These are phyloP conservation scores for Cottoperca gobio DNA, from an alignment of 2,797 vertebrate species.

Conservation along the genomic window DNA sequence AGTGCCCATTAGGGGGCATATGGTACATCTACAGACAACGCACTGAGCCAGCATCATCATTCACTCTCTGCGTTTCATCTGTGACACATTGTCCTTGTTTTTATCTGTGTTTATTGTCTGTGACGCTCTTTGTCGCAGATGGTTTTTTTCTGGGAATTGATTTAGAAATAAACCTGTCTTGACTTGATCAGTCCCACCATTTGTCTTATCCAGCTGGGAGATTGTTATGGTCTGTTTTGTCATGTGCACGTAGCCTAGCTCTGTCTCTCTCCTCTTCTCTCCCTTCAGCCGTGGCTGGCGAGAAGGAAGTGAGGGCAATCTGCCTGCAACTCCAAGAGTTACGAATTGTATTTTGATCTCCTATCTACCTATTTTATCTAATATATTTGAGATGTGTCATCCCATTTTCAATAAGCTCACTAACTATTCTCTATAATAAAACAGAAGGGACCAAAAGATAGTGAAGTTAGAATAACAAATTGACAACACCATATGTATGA, in stretches of 20 bases:
- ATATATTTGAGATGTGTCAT: constrained; percentile 1
- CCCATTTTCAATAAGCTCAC: not conserved
- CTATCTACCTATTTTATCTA: not conserved
- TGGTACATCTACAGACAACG: constrained; percentile 39
- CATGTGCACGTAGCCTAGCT: constrained; percentile 5
- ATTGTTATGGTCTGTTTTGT: constrained; percentile 40
- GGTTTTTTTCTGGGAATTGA: constrained; percentile 51
- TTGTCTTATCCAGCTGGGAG: constrained; percentile 58
- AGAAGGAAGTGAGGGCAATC: constrained; percentile 13
- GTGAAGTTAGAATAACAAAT: not conserved
- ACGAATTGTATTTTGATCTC: too few relatives aligned
- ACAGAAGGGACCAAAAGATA: not conserved
- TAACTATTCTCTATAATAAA: not conserved
- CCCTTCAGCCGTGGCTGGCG: not conserved
- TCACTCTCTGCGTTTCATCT: constrained; percentile 40
- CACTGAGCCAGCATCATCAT: constrained; percentile 45
- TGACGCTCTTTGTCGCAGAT: constrained; percentile 53
- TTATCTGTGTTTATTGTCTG: constrained; percentile 48
- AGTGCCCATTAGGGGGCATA: constrained; percentile 49
- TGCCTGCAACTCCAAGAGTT: constrained; percentile 1
- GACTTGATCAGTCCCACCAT: constrained; percentile 45
- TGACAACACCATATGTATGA: not conserved
- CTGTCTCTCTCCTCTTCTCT: not conserved
- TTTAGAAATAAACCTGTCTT: constrained; percentile 59
- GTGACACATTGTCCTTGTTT: constrained; percentile 57